Conservation (phyloP, 64 coral and sea anemone species). For the Porites australiensis region DNA sequence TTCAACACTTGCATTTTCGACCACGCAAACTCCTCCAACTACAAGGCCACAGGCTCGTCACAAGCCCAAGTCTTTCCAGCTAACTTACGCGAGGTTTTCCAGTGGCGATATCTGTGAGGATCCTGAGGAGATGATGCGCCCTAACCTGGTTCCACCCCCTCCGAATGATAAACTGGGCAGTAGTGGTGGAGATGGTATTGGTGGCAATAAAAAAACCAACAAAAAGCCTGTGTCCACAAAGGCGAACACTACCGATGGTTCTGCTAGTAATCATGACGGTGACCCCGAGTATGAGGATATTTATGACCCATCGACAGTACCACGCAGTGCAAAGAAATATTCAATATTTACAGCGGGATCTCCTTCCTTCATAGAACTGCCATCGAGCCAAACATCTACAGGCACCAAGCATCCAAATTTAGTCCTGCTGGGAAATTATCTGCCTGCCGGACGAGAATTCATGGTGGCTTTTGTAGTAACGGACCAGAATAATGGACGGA, state of each 20-base stretch:
- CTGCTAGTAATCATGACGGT: background rate
- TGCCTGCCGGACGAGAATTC: background rate
- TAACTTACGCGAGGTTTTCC: background rate
- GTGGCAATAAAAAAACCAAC: background rate
- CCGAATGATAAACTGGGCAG: background rate
- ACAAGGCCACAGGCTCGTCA: too few species aligned
- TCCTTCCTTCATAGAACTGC: background rate
- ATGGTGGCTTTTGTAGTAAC: background rate
- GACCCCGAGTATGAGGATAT: background rate
- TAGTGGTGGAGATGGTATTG: background rate
- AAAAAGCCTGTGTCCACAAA: background rate
- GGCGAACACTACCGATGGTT: background rate
- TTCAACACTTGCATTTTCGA: background rate
- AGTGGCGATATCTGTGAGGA: background rate
- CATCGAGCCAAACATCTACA: slow-evolving; percentile 11
- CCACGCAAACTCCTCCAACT: too few species aligned
- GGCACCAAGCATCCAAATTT: background rate
- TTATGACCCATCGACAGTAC: background rate
- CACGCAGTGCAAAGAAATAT: background rate
- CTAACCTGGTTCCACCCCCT: background rate
- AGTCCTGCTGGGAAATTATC: background rate
- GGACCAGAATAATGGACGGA: background rate
- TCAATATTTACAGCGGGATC: background rate
- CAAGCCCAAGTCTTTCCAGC: too few species aligned
- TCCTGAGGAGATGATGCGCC: background rate